These are phyloP conservation scores for Sylvia borin DNA, from an alignment of 2,797 vertebrate genomes.

Conservation along the genomic window DNA sequence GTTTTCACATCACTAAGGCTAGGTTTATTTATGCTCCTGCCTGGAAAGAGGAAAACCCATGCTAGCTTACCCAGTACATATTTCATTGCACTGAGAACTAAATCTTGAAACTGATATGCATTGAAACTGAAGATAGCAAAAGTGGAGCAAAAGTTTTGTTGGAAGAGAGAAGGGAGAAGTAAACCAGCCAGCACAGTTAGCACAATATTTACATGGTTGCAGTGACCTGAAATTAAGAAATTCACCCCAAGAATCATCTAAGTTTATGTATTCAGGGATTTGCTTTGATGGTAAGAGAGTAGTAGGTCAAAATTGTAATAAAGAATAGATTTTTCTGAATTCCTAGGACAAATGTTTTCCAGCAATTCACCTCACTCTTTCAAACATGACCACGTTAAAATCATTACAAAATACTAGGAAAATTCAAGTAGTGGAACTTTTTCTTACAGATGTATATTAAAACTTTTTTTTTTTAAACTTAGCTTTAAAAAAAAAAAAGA, in stretches of 20 bases:
- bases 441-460: not conserved
- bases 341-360: not conserved
- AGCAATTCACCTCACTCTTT: not conserved
- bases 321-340: not conserved
- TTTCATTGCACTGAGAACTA: not conserved
- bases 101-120: not conserved
- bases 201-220: not conserved
- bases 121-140: not conserved
- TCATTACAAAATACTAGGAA: not conserved
- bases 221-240: not conserved
- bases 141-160: not conserved
- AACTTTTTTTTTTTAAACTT: too few species aligned
- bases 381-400: not conserved
- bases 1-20: not conserved
- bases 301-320: not conserved
- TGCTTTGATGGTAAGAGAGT: not conserved
- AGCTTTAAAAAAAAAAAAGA: not conserved
- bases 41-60: not conserved
- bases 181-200: not conserved
- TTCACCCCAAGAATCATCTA: not conserved
- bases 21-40: not conserved
- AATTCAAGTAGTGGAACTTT: not conserved
- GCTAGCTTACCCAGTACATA: not conserved
- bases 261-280: not conserved
- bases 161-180: not conserved